Evolutionary conservation across 1,140 invertebrate species (phyloP).

Genomic region (Drosophila nikananu): DNA sequence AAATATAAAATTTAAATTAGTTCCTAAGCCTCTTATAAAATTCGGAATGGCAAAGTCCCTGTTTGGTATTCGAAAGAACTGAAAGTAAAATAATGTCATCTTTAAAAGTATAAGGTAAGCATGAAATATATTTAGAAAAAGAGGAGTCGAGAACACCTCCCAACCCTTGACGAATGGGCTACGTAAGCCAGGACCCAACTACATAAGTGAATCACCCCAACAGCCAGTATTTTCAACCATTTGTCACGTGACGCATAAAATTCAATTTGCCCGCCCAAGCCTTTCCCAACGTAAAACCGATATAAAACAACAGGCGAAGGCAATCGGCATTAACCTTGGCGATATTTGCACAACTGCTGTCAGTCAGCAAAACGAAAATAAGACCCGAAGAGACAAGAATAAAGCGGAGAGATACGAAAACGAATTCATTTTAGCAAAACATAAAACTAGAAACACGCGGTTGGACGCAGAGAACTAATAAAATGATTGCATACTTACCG

Average conservation of each 20-base stretch:
- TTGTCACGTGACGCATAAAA: constrained; percentile 59
- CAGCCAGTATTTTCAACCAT: constrained; percentile 44
- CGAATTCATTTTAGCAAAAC: constrained; percentile 28
- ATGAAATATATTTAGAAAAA: background rate
- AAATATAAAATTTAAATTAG: constrained; percentile 21
- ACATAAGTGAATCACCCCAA: constrained; percentile 31
- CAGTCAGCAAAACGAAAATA: constrained; percentile 32
- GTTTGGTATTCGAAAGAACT: background rate
- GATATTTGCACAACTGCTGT: constrained; percentile 60
- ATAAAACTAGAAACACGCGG: constrained; percentile 35
- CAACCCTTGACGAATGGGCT: background rate
- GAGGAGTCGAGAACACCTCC: background rate
- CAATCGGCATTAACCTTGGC: constrained; percentile 66
- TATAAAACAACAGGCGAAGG: constrained; percentile 23
- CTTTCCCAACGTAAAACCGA: constrained; percentile 39
- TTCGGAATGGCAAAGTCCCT: background rate
- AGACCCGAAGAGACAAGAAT: constrained; percentile 19
- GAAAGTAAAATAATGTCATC: background rate
- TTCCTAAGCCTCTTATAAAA: background rate
- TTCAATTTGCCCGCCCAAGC: constrained; percentile 28
- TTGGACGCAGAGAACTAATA: constrained; percentile 17
- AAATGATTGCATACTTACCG: constrained; percentile 45
- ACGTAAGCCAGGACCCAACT: background rate
- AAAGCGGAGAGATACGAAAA: constrained; percentile 21
- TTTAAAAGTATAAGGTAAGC: background rate